These are phyloP conservation scores for Opisthograptis luteolata DNA, from an alignment of 2,888 invertebrate genomes.

Conservation along the genomic window DNA sequence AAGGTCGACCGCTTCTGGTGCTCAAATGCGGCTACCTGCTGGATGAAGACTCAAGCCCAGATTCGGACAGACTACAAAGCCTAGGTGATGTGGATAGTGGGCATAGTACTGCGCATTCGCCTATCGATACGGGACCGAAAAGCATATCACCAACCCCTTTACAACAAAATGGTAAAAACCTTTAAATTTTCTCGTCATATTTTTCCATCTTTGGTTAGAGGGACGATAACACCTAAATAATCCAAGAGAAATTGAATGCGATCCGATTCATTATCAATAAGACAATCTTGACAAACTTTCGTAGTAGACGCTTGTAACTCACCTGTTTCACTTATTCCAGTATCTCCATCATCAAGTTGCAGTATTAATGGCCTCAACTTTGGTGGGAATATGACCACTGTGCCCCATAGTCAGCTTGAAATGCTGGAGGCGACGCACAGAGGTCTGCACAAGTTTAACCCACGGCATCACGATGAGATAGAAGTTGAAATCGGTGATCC, in stretches of 20 bases:
- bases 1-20: conserved; percentile 85
- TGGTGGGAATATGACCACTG: conserved; percentile 86
- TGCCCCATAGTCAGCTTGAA: conserved; percentile 92
- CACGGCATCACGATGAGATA: conserved; percentile 97
- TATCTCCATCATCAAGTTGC: conserved; percentile 85
- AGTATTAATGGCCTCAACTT: conserved; percentile 82
- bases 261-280: too few relatives aligned
- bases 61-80: conserved; percentile 92
- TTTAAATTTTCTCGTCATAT: background rate
- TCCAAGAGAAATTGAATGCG: too few relatives aligned
- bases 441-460: conserved; percentile 97
- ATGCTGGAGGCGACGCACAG: conserved; percentile 97
- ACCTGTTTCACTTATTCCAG: conserved; percentile 67
- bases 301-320: too few relatives aligned
- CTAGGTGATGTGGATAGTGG: conserved; percentile 93
- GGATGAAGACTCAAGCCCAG: conserved; percentile 93
- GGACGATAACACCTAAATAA: too few relatives aligned
- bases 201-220: too few relatives aligned
- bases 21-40: conserved; percentile 90
- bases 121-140: conserved; percentile 92
- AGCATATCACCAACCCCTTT: conserved; percentile 91
- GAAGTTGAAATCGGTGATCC: conserved; percentile 99
- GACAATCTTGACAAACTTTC: too few relatives aligned
- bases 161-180: conserved; percentile 73
- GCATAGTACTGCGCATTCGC: conserved; percentile 96